These are phyloP conservation scores for Felis catus DNA, from an alignment of 2,113 vertebrate genomes.

Conservation along the genomic window F.catus_Fca126_mat1.0 CM031419.1:43358001-43358500, in stretches of 20 bases:
- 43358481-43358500: neutral
- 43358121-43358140: neutral
- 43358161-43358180: neutral
- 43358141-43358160: neutral
- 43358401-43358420: neutral
- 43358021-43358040: neutral
- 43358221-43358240: accelerated
- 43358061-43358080: neutral
- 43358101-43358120: neutral
- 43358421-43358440: neutral
- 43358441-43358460: neutral
- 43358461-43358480: neutral
- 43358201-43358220: neutral
- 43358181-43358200: neutral
- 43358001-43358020: neutral
- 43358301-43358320: neutral
- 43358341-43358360: neutral
- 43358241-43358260: neutral
- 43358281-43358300: neutral
- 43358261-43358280: neutral
- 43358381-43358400: neutral
- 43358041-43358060: neutral
- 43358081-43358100: neutral
- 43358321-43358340: neutral
- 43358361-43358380: neutral